phyloP scores from a whole-genome alignment of 64 coral and sea anemone species.

The Montipora capricornis region DNA sequence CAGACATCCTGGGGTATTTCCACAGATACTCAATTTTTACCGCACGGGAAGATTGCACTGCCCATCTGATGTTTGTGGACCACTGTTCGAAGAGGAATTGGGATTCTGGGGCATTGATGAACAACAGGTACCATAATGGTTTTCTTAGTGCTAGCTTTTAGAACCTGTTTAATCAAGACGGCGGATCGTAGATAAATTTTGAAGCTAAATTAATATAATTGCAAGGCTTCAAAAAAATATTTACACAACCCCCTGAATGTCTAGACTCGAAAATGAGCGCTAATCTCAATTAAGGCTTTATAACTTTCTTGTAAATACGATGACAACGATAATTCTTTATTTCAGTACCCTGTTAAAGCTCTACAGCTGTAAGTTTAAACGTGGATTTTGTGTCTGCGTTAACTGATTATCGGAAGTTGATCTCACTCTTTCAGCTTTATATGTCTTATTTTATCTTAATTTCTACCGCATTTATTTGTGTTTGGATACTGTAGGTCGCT shows the following conservation, averaged over 20 bases:
- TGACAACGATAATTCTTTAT: neutral
- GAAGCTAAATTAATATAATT: neutral
- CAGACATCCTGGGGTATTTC: slow-evolving; percentile 86
- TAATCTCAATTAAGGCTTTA: neutral
- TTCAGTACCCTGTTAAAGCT: no score
- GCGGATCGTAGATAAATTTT: neutral
- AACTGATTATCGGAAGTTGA: neutral
- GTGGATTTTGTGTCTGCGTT: neutral
- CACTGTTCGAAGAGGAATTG: slow-evolving; percentile 85
- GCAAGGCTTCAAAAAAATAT: neutral
- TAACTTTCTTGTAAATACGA: neutral
- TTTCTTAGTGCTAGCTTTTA: neutral
- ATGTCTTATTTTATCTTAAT: neutral
- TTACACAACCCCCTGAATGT: neutral
- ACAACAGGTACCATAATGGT: slow-evolving; percentile 65
- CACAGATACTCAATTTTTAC: slow-evolving; percentile 92
- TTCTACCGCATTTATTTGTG: neutral
- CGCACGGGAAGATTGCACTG: slow-evolving; percentile 92
- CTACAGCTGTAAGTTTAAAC: neutral
- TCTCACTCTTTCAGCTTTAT: neutral
- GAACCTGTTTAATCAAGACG: neutral
- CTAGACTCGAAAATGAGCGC: neutral
- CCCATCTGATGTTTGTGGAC: slow-evolving; percentile 84
- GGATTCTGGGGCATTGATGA: slow-evolving; percentile 96
- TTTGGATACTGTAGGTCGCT: neutral